Evolutionary conservation across 2,888 invertebrate genomes (phyloP), one percentile per base, ranked within the genome.

Genomic region (Pristionchus maxplancki): DNA sequence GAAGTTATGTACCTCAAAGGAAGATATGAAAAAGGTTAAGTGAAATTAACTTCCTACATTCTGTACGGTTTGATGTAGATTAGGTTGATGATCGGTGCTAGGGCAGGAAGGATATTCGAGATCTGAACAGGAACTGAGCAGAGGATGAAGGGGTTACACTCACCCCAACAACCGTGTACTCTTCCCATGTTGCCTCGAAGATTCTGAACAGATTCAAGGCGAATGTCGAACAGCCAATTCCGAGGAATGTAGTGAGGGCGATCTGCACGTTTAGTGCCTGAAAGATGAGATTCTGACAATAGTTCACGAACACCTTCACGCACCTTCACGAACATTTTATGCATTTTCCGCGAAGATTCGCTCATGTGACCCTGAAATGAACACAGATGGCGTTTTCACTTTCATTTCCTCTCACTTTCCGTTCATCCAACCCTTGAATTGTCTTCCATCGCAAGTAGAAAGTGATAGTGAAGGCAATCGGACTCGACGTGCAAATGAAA

Each of bases 101-200:
- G 71, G 20, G 71, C 37, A 20, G 71, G 71, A 15, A 71, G 71
- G 8, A 71, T 71, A 6, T 71, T 71, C 0, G 58, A 58, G n/a
- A 58, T 58, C 58, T 58, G 24, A 0, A n/a, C 31, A 17, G 1
- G 34, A 15, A n/a, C 1, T 1, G 11, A 28, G 1, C 9, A 4
- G 0, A 28, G 3, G 11, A 2, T 58, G 58, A 31, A 4, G 15
- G 11, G 20, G 17, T 50, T 6, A 8, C 31, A 15, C 71, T 71
- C 1, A 71, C 71, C 9, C 71, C 71, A 3, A 71, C 71, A 1
- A 71, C 71, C 9, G 71, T 71, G 37, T 71, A 71, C 20, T 71
- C 64, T 15, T 64, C 64, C 64, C 64, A 64, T 4, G 34, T 64
- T 34, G 64, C 64, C 64, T 64, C 64, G 64, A 64, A 64, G 64